A percentile compares a stretch with the other conserved stretches of the same genome.
Conservation (phyloP, 2,797 vertebrate species). For the Anniella stebbinsi region DNA sequence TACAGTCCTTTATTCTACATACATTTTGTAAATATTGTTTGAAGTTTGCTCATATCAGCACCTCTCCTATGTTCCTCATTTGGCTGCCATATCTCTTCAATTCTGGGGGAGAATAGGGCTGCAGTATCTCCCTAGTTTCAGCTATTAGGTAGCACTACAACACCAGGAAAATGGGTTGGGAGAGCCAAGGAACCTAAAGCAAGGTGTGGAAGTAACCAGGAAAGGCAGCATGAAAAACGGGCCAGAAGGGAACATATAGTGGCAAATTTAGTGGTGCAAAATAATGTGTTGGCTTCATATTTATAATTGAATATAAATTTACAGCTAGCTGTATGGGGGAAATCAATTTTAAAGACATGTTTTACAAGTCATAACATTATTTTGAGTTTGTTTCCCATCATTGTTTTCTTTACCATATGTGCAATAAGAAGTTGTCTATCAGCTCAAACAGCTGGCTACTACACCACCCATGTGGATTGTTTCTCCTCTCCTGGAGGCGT, state of each 20-base stretch:
- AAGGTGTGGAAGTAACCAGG: neutral
- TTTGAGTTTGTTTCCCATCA: neutral
- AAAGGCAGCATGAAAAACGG: neutral
- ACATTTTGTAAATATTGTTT: neutral
- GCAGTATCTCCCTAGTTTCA: neutral
- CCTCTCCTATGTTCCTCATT: neutral
- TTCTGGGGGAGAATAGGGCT: no score
- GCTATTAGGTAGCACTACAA: neutral
- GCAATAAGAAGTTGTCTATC: neutral
- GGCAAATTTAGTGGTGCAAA: neutral
- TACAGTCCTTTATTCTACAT: neutral
- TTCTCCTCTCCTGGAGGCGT: rapidly evolving
- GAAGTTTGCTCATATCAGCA: neutral
- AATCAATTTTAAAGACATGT: neutral
- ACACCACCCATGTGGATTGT: neutral
- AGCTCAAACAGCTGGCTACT: neutral
- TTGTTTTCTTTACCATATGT: neutral
- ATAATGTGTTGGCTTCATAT: neutral
- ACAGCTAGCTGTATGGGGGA: neutral
- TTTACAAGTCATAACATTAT: neutral
- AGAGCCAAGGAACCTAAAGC: neutral
- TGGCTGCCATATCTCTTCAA: neutral
- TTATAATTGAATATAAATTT: neutral
- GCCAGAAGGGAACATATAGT: neutral
- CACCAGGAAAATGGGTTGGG: neutral